phyloP scores from a whole-genome alignment of 2,888 invertebrate genomes.

The Odontomyia ornata region DNA sequence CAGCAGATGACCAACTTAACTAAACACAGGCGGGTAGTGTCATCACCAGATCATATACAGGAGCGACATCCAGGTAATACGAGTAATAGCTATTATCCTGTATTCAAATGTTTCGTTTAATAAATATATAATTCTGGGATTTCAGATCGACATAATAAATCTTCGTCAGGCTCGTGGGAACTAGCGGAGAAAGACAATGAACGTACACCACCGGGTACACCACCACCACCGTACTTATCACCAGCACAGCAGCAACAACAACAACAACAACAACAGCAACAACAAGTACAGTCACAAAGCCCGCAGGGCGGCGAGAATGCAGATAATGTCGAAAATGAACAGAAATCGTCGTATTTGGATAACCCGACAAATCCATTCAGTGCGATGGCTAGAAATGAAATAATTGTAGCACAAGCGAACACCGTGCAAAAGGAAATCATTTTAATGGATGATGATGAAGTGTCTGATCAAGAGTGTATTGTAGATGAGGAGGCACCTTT shows the following conservation, averaged over 20 bases:
- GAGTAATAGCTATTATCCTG: neutral
- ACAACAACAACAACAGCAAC: too few species aligned
- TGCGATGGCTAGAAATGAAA: conserved; percentile 54
- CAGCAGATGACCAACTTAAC: conserved; percentile 58
- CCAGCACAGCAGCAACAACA: too few species aligned
- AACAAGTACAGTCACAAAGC: conserved; percentile 45
- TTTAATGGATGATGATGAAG: conserved; percentile 95
- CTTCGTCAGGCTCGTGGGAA: conserved; percentile 64
- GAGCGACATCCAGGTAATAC: conserved; percentile 53
- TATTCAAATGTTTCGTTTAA: neutral
- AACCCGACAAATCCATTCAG: conserved; percentile 52
- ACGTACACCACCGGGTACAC: conserved; percentile 84
- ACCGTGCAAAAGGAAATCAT: conserved; percentile 80
- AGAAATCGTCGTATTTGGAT: conserved; percentile 41
- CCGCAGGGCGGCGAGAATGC: conserved; percentile 9
- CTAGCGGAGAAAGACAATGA: conserved; percentile 62
- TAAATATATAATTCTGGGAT: neutral
- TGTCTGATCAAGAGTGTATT: conserved; percentile 84
- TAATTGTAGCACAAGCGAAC: conserved; percentile 60
- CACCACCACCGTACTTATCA: conserved; percentile 80
- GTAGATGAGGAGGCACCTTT: conserved; percentile 89
- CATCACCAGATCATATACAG: conserved; percentile 64
- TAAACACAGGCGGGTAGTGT: conserved; percentile 63
- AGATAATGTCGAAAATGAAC: conserved; percentile 42
- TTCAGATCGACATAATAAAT: conserved; percentile 61